phyloP scores from a whole-genome alignment of 2,113 vertebrate genomes.

The Arothron firmamentum region DNA sequence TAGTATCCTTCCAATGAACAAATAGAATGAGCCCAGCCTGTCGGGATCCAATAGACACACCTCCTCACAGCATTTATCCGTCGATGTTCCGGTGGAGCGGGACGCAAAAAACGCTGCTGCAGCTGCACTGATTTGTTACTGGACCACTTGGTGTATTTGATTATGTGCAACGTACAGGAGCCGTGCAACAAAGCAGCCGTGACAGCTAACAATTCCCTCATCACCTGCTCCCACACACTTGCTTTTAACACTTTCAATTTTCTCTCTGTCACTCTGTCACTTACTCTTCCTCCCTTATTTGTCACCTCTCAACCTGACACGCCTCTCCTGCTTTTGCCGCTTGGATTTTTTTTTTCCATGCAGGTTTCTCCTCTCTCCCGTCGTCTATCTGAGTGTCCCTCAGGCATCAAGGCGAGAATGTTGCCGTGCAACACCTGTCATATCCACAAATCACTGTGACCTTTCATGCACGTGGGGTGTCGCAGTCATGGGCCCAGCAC shows the following conservation, averaged over 20 bases:
- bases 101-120: conserved; percentile 39
- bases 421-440: conserved; percentile 27
- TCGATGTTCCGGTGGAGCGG: conserved; percentile 22
- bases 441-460: conserved; percentile 63
- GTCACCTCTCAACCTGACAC: background rate
- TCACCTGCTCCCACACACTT: conserved; percentile 1
- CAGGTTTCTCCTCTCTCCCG: background rate
- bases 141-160: conserved; percentile 36
- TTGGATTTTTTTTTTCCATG: conserved; percentile 15
- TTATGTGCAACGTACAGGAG: conserved; percentile 40
- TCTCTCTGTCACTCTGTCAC: conserved; percentile 32
- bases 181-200: conserved; percentile 31
- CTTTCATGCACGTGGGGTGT: conserved; percentile 42
- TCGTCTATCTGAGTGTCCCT: conserved; percentile 26
- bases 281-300: conserved; percentile 1
- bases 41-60: conserved; percentile 29
- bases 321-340: conserved; percentile 5
- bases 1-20: conserved; percentile 26
- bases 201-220: conserved; percentile 46
- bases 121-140: conserved; percentile 33
- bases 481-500: conserved; percentile 5
- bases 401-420: conserved; percentile 13
- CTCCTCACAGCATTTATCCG: conserved; percentile 17
- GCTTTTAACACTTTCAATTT: conserved; percentile 29
- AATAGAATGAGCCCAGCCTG: conserved; percentile 38